A percentile compares a stretch with the other conserved stretches of the same genome.
These are phyloP conservation scores for Lepidocyrtoides sp. DNA, from an alignment of 2,888 invertebrate genomes.

Conservation along the genomic window DNA sequence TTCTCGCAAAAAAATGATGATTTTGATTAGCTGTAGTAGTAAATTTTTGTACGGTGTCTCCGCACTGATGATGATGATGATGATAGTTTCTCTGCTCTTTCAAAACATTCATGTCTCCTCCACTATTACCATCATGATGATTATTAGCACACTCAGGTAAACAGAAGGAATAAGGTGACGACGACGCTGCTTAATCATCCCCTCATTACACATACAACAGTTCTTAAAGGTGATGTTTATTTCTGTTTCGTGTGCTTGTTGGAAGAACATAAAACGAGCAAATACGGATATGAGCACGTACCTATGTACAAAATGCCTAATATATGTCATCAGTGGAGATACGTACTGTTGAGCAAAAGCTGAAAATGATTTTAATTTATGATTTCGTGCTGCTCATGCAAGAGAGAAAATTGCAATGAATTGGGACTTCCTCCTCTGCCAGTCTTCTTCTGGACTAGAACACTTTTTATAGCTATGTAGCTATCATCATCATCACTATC, in stretches of 20 bases:
- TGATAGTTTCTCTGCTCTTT: neutral
- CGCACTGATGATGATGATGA: neutral
- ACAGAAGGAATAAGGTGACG: neutral
- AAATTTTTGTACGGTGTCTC: neutral
- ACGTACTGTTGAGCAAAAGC: neutral
- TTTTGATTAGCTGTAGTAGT: neutral
- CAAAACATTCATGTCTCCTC: no score
- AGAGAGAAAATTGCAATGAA: conserved; percentile 8
- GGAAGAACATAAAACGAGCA: neutral
- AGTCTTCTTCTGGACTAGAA: conserved; percentile 14
- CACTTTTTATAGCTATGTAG: neutral
- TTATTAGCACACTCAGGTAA: neutral
- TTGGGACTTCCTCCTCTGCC: neutral
- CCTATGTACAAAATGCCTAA: neutral
- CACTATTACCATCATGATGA: no score
- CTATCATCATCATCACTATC: no score
- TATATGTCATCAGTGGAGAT: neutral
- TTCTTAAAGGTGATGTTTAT: conserved; percentile 44
- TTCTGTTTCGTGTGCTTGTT: conserved; percentile 60
- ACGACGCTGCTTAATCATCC: conserved; percentile 29
- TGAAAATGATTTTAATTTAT: conserved; percentile 49
- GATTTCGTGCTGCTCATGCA: conserved; percentile 49
- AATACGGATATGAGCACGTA: conserved; percentile 43
- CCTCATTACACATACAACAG: conserved; percentile 2
- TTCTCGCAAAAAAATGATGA: conserved; percentile 49